Evolutionary conservation across 1,140 invertebrate genomes (phyloP), one percentile per base, ranked within the genome.

Genomic region (Frieseomelitta varia): DNA sequence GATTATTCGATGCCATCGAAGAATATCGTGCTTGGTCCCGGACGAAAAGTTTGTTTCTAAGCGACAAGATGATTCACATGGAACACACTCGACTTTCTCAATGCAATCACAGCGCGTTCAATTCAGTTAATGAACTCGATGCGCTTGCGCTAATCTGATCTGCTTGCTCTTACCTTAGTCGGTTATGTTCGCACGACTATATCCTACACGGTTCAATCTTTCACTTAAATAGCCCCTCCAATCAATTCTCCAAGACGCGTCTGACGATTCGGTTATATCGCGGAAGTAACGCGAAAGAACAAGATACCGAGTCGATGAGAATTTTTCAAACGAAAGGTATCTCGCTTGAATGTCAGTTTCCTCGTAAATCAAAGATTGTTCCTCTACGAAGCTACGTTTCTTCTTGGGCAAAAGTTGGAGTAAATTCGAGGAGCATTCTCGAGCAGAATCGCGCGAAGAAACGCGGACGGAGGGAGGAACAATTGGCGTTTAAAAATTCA

Each of bases 401-500:
- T 8, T 47, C 39, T 47, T 47, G 6, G 39, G 39, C 39, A 47
- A 47, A 47, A 6, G 39, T 47, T 47, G 6, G 39, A 47, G 39
- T 8, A 47, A 47, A 47, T 47, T 47, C 39, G 39, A 0, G 39
- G 30, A 73, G 55, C 72, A 14, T 21, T 6, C 1, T 8, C 53
- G 67, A 47, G 4, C 17, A n/a, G 0, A 17, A 58, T 77, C 11
- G 15, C n/a, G 21, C n/a, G 75, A 10, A 53, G 2, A 39, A 69
- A 39, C 11, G 21, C 21, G 21, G 19, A 68, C 2, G 30, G 34
- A 21, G 17, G 34, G 65, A 53, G 69, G 47, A 79, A 79, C 15
- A 51, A 39, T 27, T 8, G 21, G 67, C 6, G 6, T 24, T 79
- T 4, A 71, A 47, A 71, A 71, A 79, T 69, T 79, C 78, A 79